Evolutionary conservation across 2,113 vertebrate genomes (phyloP), one percentile per base, ranked within the genome.

Genomic region (Caranx ignobilis): DNA sequence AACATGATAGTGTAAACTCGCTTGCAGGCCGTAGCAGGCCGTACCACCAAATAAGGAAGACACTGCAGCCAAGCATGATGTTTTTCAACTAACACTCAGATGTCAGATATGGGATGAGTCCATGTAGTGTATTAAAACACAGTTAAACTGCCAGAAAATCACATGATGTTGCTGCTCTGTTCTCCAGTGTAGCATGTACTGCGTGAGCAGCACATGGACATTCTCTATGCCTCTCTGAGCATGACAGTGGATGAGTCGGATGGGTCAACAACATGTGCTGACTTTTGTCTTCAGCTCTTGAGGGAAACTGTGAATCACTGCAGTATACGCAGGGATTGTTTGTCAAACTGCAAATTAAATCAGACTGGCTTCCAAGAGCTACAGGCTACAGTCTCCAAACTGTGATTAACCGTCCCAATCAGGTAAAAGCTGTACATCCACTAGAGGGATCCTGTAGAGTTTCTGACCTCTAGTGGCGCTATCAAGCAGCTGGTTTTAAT

Each of bases 211-310:
- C 82, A 52, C 82, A 78, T 47, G 34, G 73, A 81, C 76, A 85
- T 87, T 81, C 62, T 77, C 79, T 45, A 6, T 11, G 86, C 77
- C 79, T 83, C 77, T 69, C 71, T 70, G 82, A 88, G 86, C 86
- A 41, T 91, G 79, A 89, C 84, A 63, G 63, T 0, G 26, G 75
- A 88, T 32, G 72, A 69, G 47, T 4, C 34, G 67, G 35, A 75
- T 2, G 7, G 47, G 50, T 57, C 66, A 67, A 39, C 18, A 35
- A 63, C 63, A 71, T 43, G 39, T 15, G 9, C 31, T 32, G 16
- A 21, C 57, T 69, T 65, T 74, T 47, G 80, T 78, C 56, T 65
- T 62, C 54, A 73, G 18, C 15, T 41, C 19, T 41, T 56, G 57
- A 62, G 10, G 18, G 34, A 48, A 61, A 66, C n/a, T 39, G 15